phyloP scores from a whole-genome alignment of 2,888 invertebrate genomes.

The Scelioninae gen. 2 region DNA sequence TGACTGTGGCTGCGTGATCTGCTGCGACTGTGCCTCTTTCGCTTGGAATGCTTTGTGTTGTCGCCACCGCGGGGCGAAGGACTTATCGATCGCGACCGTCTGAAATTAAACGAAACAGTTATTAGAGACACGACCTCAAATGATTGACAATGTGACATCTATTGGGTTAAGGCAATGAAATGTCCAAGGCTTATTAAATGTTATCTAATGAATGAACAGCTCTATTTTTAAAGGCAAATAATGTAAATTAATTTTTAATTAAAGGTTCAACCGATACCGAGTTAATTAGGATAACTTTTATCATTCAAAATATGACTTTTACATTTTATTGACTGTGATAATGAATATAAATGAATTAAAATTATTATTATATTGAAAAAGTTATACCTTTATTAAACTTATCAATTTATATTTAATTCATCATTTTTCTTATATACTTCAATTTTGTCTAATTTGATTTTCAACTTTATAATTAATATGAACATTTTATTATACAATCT shows the following conservation, averaged over 20 bases:
- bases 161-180: background rate
- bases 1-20: conserved; percentile 74
- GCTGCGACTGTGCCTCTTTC: conserved; percentile 75
- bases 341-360: too few relatives aligned
- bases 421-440: too few relatives aligned
- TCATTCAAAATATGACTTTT: too few relatives aligned
- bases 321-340: too few relatives aligned
- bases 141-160: background rate
- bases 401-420: too few relatives aligned
- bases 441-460: too few relatives aligned
- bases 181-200: background rate
- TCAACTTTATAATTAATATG: too few relatives aligned
- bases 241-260: background rate
- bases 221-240: conserved; percentile 15
- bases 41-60: conserved; percentile 71
- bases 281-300: too few relatives aligned
- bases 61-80: conserved; percentile 70
- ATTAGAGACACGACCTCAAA: conserved; percentile 20
- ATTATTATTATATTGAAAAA: too few relatives aligned
- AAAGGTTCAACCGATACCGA: too few relatives aligned
- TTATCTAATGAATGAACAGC: conserved; percentile 6
- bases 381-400: too few relatives aligned
- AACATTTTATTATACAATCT: too few relatives aligned
- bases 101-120: conserved; percentile 50
- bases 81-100: conserved; percentile 71